Evolutionary conservation across 2,797 vertebrate species (phyloP).

Genomic region (Sitta carolinensis): DNA sequence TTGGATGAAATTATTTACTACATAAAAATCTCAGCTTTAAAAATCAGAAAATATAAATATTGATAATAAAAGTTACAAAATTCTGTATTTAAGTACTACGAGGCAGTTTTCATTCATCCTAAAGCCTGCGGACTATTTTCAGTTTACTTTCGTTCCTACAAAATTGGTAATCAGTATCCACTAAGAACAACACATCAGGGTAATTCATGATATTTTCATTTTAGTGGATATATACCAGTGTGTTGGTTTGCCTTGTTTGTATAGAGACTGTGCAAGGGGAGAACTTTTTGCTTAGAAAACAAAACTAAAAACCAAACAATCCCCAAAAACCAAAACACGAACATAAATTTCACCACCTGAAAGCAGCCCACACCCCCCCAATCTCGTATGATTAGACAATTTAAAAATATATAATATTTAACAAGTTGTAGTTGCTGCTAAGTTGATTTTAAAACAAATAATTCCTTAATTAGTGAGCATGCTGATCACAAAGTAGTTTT

Average conservation of each 20-base stretch:
- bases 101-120: fast-evolving
- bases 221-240: background rate
- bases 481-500: background rate
- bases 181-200: background rate
- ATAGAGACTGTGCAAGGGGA: fast-evolving
- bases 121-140: background rate
- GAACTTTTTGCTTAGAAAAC: background rate
- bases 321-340: background rate
- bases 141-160: background rate
- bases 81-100: background rate
- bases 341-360: background rate
- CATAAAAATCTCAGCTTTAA: background rate
- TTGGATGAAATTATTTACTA: background rate
- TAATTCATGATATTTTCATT: background rate
- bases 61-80: background rate
- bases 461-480: background rate
- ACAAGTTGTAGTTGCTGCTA: background rate
- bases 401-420: background rate
- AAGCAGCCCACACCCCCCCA: fast-evolving
- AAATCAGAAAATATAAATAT: background rate
- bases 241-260: background rate
- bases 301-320: background rate
- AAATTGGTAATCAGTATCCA: background rate
- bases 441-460: background rate
- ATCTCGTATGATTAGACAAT: background rate